Percentiles rank a stretch among this genome's conserved stretches.
These are phyloP conservation scores for Herpetotheres cachinnans DNA, from an alignment of 2,113 vertebrate species.

Conservation along the genomic window DNA sequence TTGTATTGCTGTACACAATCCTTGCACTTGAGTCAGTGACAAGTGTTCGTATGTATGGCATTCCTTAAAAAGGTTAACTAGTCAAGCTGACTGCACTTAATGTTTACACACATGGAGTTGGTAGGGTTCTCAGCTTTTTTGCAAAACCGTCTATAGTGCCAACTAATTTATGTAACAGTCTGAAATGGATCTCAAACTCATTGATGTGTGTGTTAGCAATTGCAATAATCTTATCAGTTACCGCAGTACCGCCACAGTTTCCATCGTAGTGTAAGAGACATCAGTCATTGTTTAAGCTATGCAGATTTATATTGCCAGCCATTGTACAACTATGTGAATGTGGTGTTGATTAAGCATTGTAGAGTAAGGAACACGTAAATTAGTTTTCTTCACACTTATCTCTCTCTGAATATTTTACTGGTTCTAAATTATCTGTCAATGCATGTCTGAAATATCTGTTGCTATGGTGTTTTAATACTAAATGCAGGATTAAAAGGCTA, in stretches of 20 bases:
- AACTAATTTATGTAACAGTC: neutral
- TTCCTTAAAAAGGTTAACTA: neutral
- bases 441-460: neutral
- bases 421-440: neutral
- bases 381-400: neutral
- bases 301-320: neutral
- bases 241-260: neutral
- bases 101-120: neutral
- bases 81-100: neutral
- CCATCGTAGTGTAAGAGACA: neutral
- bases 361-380: neutral
- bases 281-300: neutral
- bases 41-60: neutral
- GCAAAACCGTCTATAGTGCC: neutral
- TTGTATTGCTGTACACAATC: neutral
- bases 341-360: neutral
- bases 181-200: neutral
- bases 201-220: fast-evolving
- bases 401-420: neutral
- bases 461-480: constrained; percentile 9
- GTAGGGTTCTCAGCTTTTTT: neutral
- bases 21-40: neutral
- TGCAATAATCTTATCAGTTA: neutral
- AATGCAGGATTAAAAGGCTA: neutral
- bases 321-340: fast-evolving